Conservation (phyloP, 1,140 invertebrate genomes). For the Chironomus striatipennis region DNA sequence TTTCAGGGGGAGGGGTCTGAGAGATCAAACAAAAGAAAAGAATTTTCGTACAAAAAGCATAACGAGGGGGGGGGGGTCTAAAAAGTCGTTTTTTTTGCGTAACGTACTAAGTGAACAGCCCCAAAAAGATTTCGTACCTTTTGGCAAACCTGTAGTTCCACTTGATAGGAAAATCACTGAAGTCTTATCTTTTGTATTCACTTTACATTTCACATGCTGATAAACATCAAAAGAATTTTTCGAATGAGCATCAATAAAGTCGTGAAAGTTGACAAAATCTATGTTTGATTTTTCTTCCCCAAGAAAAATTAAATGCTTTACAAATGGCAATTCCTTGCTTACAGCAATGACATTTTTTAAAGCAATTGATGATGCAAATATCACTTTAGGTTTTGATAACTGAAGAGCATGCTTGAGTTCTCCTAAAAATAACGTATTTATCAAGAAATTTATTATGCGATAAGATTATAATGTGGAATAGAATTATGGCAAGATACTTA, state of each 20-base stretch:
- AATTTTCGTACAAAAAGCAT: no score
- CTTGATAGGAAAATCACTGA: slow-evolving; percentile 48
- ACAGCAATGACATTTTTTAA: background rate
- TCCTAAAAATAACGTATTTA: background rate
- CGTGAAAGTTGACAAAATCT: background rate
- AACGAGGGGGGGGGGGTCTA: no score
- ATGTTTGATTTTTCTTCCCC: background rate
- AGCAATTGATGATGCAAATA: background rate
- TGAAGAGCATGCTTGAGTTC: background rate
- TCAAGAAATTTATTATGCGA: background rate
- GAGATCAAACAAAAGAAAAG: no score
- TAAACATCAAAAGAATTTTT: slow-evolving; percentile 25
- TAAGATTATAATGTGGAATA: background rate
- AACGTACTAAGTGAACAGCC: no score
- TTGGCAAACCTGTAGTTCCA: slow-evolving; percentile 67
- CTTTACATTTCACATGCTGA: slow-evolving; percentile 35
- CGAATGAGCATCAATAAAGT: background rate
- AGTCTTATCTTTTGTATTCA: slow-evolving; percentile 36
- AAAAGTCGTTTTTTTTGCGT: no score
- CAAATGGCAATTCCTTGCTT: background rate
- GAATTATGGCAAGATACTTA: slow-evolving; percentile 31
- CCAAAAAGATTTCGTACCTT: no score
- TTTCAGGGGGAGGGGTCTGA: no score
- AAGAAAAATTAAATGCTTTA: background rate
- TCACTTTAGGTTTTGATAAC: background rate